These are phyloP conservation scores for Drosophila oshimai DNA, from an alignment of 1,140 invertebrate genomes.

Conservation along the genomic window DNA sequence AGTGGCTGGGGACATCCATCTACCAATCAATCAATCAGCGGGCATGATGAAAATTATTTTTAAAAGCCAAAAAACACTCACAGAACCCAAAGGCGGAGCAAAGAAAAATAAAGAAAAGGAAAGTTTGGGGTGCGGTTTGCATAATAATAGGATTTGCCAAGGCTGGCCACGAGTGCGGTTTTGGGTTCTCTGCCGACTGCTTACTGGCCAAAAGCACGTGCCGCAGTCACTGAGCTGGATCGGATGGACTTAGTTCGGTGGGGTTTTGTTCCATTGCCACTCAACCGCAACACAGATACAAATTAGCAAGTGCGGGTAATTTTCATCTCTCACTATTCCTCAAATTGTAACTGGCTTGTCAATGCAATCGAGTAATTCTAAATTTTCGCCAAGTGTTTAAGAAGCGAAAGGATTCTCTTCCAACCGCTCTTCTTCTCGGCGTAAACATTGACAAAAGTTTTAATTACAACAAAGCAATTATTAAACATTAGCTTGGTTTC, in stretches of 20 bases:
- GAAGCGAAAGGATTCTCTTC: background rate
- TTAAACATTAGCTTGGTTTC: slow-evolving; percentile 31
- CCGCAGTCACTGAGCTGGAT: slow-evolving; percentile 36
- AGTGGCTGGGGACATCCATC: slow-evolving; percentile 33
- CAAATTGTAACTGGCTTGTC: background rate
- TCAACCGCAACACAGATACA: slow-evolving; percentile 54
- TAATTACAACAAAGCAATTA: slow-evolving; percentile 71
- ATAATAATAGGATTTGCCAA: slow-evolving; percentile 53
- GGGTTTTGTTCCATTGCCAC: slow-evolving; percentile 14
- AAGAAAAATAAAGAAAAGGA: slow-evolving; percentile 15
- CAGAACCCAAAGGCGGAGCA: background rate
- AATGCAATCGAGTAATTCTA: background rate
- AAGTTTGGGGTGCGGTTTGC: slow-evolving; percentile 36
- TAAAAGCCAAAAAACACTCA: slow-evolving; percentile 22
- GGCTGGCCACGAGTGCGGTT: background rate
- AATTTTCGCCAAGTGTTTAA: background rate
- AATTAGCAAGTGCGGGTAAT: slow-evolving; percentile 51
- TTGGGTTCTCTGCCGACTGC: background rate
- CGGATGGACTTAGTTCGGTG: background rate
- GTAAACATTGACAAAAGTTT: slow-evolving; percentile 68
- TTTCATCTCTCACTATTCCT: background rate
- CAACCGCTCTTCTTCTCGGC: slow-evolving; percentile 7
- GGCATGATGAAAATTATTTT: slow-evolving; percentile 66
- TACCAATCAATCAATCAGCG: slow-evolving; percentile 60
- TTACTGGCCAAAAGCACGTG: slow-evolving; percentile 41